Evolutionary conservation across 30 jellyfish, hydroid and myxozoan species (phyloP).

Genomic region (Phacellophora camtschatica): DNA sequence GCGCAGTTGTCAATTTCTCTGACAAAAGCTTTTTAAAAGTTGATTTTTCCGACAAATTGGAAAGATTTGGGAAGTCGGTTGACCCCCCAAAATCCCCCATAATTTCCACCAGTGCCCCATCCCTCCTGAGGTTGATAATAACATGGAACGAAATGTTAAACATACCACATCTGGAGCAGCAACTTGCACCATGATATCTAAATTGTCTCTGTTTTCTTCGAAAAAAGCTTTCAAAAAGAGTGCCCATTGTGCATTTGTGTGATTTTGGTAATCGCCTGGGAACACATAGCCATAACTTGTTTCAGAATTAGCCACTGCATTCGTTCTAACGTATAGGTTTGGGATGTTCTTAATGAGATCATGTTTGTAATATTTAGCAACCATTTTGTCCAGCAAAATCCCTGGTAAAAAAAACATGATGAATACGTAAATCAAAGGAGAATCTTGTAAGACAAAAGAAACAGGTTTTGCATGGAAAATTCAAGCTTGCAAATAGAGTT

Average conservation of each 20-base stretch:
- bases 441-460: not conserved
- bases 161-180: too few relatives aligned
- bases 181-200: slow-evolving; percentile 20
- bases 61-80: too few relatives aligned
- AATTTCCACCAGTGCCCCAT: too few relatives aligned
- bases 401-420: not conserved
- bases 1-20: too few relatives aligned
- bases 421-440: not conserved
- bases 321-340: slow-evolving; percentile 5
- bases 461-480: too few relatives aligned
- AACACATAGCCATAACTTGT: slow-evolving; percentile 48
- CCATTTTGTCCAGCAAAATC: slow-evolving; percentile 21
- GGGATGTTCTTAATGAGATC: slow-evolving; percentile 15
- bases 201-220: slow-evolving; percentile 35
- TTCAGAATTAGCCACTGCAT: slow-evolving; percentile 31
- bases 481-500: too few relatives aligned
- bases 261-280: slow-evolving; percentile 1
- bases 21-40: too few relatives aligned
- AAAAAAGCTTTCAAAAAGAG: slow-evolving; percentile 20
- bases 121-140: too few relatives aligned
- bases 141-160: too few relatives aligned
- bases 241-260: slow-evolving; percentile 26
- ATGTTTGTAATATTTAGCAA: slow-evolving; percentile 23
- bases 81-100: too few relatives aligned
- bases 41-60: too few relatives aligned